A percentile compares a stretch with the other conserved stretches of the same genome.
Evolutionary conservation across 2,888 invertebrate genomes (phyloP).

Genomic region (Aporophyla nigra): DNA sequence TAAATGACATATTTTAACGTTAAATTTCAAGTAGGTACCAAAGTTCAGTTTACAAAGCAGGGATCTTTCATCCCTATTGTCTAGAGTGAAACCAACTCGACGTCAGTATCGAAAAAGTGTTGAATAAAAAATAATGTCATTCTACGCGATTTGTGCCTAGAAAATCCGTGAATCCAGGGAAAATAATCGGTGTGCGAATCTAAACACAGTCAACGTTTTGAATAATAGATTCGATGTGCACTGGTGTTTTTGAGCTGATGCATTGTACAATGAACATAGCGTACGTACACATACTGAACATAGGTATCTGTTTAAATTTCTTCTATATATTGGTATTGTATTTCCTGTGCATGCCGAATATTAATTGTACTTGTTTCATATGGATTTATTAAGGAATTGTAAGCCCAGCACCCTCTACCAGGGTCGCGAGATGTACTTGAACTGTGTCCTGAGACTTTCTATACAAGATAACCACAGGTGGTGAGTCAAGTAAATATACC

Average conservation of each 20-base stretch:
- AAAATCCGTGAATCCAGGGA: constrained; percentile 43
- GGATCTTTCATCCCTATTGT: background rate
- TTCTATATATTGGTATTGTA: constrained; percentile 15
- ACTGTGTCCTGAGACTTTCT: constrained; percentile 9
- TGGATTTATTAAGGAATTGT: background rate
- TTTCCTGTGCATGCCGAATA: constrained; percentile 1
- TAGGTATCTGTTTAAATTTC: constrained; percentile 16
- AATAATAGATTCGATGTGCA: constrained; percentile 59
- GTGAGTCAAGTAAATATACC: background rate
- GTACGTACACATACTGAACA: background rate
- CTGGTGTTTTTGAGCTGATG: constrained; percentile 50
- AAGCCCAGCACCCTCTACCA: too few species aligned
- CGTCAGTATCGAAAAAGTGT: constrained; percentile 17
- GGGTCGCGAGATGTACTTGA: too few species aligned
- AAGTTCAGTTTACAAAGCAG: background rate
- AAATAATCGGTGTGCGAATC: constrained; percentile 58
- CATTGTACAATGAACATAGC: constrained; percentile 4
- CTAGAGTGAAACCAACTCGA: background rate
- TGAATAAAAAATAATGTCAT: constrained; percentile 48
- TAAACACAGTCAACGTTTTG: constrained; percentile 63
- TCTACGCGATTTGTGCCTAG: constrained; percentile 42
- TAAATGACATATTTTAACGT: background rate
- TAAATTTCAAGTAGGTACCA: background rate
- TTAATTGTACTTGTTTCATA: constrained; percentile 1
- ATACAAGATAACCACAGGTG: background rate